These are phyloP conservation scores for Coptodon rendalli DNA, from an alignment of 2,113 vertebrate genomes.

Conservation along the genomic window DNA sequence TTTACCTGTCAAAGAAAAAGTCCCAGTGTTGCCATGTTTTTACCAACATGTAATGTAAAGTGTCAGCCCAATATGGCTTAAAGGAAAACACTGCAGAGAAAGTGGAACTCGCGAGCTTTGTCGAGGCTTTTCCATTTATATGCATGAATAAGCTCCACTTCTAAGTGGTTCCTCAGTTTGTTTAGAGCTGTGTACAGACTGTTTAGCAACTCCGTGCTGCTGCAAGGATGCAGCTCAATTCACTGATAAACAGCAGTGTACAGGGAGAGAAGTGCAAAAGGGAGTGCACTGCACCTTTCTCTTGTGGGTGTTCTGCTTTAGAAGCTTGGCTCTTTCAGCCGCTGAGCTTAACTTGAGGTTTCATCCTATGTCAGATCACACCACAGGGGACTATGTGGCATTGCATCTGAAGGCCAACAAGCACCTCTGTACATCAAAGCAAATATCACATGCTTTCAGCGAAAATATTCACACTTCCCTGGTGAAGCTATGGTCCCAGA, in stretches of 20 bases:
- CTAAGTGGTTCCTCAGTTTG: background rate
- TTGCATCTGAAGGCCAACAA: slow-evolving; percentile 40
- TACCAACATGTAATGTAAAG: background rate
- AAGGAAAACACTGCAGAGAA: background rate
- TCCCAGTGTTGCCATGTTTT: background rate
- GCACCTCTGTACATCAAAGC: slow-evolving; percentile 53
- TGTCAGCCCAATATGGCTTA: background rate
- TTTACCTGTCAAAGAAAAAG: background rate
- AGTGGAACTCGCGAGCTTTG: background rate
- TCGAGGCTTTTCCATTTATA: background rate
- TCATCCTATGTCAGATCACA: slow-evolving; percentile 38
- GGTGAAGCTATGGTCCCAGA: background rate
- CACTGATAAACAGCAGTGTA: background rate
- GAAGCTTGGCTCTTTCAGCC: slow-evolving; percentile 7
- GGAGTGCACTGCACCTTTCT: background rate
- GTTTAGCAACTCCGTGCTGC: background rate
- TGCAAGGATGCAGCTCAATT: background rate
- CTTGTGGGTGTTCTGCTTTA: slow-evolving; percentile 22
- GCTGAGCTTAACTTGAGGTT: slow-evolving; percentile 22
- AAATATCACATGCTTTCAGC: slow-evolving; percentile 21
- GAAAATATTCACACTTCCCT: background rate
- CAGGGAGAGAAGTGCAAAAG: background rate
- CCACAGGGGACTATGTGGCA: background rate
- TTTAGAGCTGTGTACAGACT: background rate
- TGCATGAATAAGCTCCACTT: background rate